Percentiles rank a stretch among this genome's conserved stretches.
phyloP scores from a whole-genome alignment of 23 tunicate species.

The Ciona savignyi region DNA sequence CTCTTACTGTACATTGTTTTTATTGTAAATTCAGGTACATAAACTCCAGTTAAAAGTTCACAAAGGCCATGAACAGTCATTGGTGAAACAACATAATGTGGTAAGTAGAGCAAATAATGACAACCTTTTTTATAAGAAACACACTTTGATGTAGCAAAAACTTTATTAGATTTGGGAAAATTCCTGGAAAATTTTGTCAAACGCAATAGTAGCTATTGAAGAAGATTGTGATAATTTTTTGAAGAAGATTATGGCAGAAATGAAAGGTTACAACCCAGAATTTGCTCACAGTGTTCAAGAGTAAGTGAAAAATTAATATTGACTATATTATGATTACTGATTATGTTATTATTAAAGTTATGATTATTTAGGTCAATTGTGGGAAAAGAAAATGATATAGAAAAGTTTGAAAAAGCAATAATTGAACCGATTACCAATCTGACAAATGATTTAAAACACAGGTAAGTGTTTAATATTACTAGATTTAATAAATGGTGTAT shows the following conservation, averaged over 20 bases:
- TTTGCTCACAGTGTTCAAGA: no score
- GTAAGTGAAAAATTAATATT: no score
- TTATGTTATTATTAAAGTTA: no score
- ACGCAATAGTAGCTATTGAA: conserved; percentile 1
- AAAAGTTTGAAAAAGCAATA: conserved; percentile 51
- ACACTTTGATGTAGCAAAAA: no score
- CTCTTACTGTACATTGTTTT: no score
- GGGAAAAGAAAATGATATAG: conserved; percentile 20
- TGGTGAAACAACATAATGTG: conserved; percentile 14
- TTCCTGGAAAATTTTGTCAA: neutral
- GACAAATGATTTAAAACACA: conserved; percentile 28
- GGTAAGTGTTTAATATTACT: no score
- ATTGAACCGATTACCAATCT: conserved; percentile 35
- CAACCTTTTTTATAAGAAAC: no score
- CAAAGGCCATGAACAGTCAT: conserved; percentile 6
- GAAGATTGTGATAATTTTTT: conserved; percentile 12
- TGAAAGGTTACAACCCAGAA: conserved; percentile 7
- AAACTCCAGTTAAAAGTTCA: conserved; percentile 7
- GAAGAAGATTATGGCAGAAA: conserved; percentile 1
- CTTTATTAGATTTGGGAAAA: conserved; percentile 27
- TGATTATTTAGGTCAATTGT: neutral
- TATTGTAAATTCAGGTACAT: conserved; percentile 8
- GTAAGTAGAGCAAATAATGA: no score
- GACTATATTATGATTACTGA: no score
- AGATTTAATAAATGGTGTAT: no score